Evolutionary conservation across 1,140 invertebrate species (phyloP), one percentile per base, ranked within the genome.

Genomic region (Maniola jurtina): DNA sequence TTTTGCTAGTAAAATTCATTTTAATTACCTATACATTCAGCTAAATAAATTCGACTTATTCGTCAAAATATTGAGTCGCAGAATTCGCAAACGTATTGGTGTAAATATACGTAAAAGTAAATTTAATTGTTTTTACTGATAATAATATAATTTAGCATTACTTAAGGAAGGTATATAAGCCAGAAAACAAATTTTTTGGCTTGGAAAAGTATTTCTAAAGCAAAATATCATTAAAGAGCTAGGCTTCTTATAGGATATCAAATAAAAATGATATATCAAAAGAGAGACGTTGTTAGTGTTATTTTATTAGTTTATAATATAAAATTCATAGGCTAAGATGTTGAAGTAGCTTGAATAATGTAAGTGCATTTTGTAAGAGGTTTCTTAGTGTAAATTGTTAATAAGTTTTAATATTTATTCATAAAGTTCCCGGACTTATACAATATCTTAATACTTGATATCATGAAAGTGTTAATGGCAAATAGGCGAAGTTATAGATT

Each of bases 311-410:
- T 25, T 35, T 50, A 52, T 14, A 13, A 48, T 38, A 48, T 16
- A 61, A 55, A 40, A 38, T 42, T 33, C 16, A 36, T 63, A 64
- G 62, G 15, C 38, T 69, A 69, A 55, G 61, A 55, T 64, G 57
- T 64, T 69, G 55, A 64, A 64, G 55, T 69, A 69, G 67, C 48
- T 64, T 57, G 54, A 40, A 57, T 55, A 34, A 55, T 54, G 36
- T 64, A 35, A 56, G n/a, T 11, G 52, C 40, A 64, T 64, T 64
- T 56, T 64, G 58, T 61, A 61, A 42, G 25, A 50, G 36, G 47
- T 66, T 34, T 66, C 14, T 47, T 55, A 42, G 14, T 55, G 25
- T 55, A 34, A 34, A 48, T 34, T 54, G 50, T 54, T 54, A 34
- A 9, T 11, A 16, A 13, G 50, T n/a, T n/a, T n/a, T n/a, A 48